Percentiles rank a stretch among this genome's conserved stretches.
phyloP scores from a whole-genome alignment of 2,797 vertebrate species.

The Pelochelys cantorii region DNA sequence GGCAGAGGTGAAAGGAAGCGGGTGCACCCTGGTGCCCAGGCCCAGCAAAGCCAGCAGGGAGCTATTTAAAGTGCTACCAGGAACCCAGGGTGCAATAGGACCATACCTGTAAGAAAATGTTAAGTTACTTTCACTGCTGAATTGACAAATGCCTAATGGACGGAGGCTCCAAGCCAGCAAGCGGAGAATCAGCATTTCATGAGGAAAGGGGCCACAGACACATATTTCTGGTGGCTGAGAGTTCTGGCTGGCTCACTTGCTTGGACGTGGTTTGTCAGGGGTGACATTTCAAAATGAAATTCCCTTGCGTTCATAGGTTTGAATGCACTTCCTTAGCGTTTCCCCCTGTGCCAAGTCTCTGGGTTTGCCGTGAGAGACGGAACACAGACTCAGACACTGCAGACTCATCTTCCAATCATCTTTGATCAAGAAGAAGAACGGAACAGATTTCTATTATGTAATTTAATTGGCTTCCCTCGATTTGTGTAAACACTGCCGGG shows the following conservation, averaged over 20 bases:
- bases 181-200: not conserved
- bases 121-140: not conserved
- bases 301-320: not conserved
- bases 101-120: no score
- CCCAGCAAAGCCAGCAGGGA: no score
- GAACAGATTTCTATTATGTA: not conserved
- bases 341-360: not conserved
- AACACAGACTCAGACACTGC: not conserved
- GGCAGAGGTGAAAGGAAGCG: no score
- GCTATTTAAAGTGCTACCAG: no score
- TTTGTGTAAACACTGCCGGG: not conserved
- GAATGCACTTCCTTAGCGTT: not conserved
- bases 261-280: not conserved
- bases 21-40: no score
- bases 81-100: no score
- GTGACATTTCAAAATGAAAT: not conserved
- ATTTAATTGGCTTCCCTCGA: not conserved
- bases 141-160: not conserved
- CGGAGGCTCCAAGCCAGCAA: not conserved
- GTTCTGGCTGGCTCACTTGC: not conserved
- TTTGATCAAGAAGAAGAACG: not conserved
- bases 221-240: not conserved
- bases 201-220: not conserved
- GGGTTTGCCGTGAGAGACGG: not conserved
- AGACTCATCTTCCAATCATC: not conserved